A percentile compares a stretch with the other conserved stretches of the same genome.
phyloP scores from a whole-genome alignment of 2,888 invertebrate species.

The Gari tellinella region DNA sequence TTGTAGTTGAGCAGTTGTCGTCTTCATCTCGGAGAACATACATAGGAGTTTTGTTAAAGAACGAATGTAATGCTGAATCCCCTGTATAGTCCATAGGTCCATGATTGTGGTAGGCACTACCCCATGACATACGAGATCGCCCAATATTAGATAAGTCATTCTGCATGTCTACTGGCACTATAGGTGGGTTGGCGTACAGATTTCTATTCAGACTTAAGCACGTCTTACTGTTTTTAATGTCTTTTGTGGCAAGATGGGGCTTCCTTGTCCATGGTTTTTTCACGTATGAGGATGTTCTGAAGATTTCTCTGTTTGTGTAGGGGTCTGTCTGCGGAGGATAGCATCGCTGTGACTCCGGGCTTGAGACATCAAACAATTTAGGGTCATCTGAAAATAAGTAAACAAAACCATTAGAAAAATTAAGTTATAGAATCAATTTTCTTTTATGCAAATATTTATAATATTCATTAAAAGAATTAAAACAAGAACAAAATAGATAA shows the following conservation, averaged over 20 bases:
- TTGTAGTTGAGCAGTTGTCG: conserved; percentile 59
- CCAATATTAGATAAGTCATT: conserved; percentile 28
- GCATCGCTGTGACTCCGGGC: conserved; percentile 52
- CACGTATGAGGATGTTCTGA: conserved; percentile 27
- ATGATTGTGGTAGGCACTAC: conserved; percentile 40
- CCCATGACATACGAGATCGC: conserved; percentile 44
- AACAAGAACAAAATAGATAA: too few relatives aligned
- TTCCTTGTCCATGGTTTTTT: conserved; percentile 54
- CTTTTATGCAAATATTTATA: too few relatives aligned
- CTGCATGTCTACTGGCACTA: conserved; percentile 29
- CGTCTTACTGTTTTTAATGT: conserved; percentile 27
- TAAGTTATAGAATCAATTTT: too few relatives aligned
- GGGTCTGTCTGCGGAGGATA: conserved; percentile 25
- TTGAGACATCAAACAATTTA: conserved; percentile 62
- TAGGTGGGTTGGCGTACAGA: conserved; percentile 18
- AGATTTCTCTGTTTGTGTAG: conserved; percentile 25
- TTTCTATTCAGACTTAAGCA: conserved; percentile 38
- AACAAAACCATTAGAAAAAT: not conserved
- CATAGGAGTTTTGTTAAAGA: conserved; percentile 57
- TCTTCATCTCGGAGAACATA: conserved; percentile 40
- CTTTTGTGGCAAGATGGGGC: conserved; percentile 47
- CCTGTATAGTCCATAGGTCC: conserved; percentile 58
- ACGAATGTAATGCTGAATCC: conserved; percentile 57
- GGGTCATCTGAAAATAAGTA: conserved; percentile 65
- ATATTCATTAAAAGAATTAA: too few relatives aligned